phyloP scores from a whole-genome alignment of 2,113 vertebrate genomes.

The Sula dactylatra region DNA sequence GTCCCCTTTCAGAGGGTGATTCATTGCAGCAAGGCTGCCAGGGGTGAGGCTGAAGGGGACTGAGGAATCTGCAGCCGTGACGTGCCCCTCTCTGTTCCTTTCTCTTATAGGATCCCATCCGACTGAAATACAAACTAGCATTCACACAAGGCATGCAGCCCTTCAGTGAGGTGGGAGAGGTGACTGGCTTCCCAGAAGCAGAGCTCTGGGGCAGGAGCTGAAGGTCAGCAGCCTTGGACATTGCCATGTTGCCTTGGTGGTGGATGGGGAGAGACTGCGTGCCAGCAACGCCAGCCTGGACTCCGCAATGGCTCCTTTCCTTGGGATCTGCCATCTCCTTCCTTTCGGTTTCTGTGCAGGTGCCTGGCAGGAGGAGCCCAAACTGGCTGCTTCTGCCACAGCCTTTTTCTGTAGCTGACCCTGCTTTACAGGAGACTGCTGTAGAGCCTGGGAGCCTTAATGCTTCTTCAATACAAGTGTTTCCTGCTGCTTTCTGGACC shows the following conservation, averaged over 20 bases:
- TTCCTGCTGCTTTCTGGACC: neutral
- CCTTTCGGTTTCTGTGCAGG: neutral
- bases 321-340: fast-evolving
- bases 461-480: neutral
- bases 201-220: conserved; percentile 49
- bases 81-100: neutral
- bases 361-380: neutral
- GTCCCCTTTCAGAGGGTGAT: neutral
- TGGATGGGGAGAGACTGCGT: neutral
- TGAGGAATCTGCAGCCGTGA: neutral
- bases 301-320: fast-evolving
- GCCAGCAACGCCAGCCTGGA: neutral
- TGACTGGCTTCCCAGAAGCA: conserved; percentile 79
- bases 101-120: conserved; percentile 72
- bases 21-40: neutral
- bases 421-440: neutral
- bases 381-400: neutral
- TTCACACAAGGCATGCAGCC: conserved; percentile 76
- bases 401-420: neutral
- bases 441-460: neutral
- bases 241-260: fast-evolving
- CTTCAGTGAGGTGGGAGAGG: conserved; percentile 75
- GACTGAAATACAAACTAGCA: conserved; percentile 78
- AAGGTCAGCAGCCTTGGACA: neutral
- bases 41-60: neutral